phyloP scores from a whole-genome alignment of 1,140 invertebrate genomes.

The Macrocentrus cingulum region DNA sequence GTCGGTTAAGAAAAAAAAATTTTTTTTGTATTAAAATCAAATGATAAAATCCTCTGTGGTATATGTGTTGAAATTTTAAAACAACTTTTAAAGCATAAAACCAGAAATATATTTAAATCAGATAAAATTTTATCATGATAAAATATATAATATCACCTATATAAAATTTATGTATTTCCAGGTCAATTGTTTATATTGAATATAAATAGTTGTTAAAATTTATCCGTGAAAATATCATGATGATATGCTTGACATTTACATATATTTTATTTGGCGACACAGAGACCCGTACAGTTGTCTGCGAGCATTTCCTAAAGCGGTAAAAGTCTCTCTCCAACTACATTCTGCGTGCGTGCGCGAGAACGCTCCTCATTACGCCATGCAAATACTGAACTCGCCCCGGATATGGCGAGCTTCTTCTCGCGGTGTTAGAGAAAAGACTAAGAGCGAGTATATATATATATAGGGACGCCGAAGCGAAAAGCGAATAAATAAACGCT shows the following conservation, averaged over 20 bases:
- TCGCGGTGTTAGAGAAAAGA: background rate
- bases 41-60: too few species aligned
- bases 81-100: too few species aligned
- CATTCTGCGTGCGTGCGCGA: conserved; percentile 16
- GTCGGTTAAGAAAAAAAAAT: too few species aligned
- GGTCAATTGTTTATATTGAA: conserved; percentile 19
- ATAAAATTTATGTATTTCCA: background rate
- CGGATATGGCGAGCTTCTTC: conserved; percentile 18
- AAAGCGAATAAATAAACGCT: background rate
- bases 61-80: too few species aligned
- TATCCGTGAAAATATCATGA: background rate
- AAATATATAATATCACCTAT: too few species aligned
- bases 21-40: too few species aligned
- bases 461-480: background rate
- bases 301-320: conserved; percentile 26
- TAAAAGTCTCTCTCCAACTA: background rate
- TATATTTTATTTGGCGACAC: conserved; percentile 18
- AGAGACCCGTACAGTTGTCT: conserved; percentile 12
- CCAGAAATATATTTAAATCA: too few species aligned
- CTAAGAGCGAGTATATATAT: background rate
- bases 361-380: conserved; percentile 28
- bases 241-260: conserved; percentile 5
- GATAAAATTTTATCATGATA: too few species aligned
- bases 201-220: too few species aligned
- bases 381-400: conserved; percentile 23